phyloP scores from a whole-genome alignment of 2,797 vertebrate genomes.

The Schizopygopsis pylzovi region DNA sequence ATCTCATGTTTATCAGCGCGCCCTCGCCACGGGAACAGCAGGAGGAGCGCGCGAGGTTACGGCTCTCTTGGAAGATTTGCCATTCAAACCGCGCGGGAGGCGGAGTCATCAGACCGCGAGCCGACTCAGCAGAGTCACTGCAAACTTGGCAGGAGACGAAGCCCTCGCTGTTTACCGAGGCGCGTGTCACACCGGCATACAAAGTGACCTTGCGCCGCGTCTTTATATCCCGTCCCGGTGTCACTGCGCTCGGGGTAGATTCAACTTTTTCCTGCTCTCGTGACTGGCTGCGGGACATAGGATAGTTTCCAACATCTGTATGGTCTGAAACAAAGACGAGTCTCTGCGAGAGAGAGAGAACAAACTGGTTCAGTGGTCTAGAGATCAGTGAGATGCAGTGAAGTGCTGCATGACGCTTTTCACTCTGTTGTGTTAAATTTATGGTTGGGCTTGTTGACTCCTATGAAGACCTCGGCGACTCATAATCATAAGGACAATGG shows the following conservation, averaged over 20 bases:
- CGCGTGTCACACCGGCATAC: slow-evolving; percentile 49
- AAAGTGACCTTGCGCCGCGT: slow-evolving; percentile 30
- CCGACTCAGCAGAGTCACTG: slow-evolving; percentile 42
- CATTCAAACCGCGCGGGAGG: slow-evolving; percentile 45
- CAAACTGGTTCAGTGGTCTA: slow-evolving; percentile 7
- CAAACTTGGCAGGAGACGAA: slow-evolving; percentile 45
- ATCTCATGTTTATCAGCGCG: background rate
- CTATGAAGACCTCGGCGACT: slow-evolving; percentile 66
- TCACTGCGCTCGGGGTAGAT: background rate
- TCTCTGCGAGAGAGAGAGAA: slow-evolving; percentile 5
- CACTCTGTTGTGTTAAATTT: slow-evolving; percentile 55
- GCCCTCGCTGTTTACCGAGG: slow-evolving; percentile 43
- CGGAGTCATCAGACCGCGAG: slow-evolving; percentile 15
- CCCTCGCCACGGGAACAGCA: slow-evolving; percentile 40
- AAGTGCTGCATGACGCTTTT: slow-evolving; percentile 11
- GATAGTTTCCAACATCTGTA: slow-evolving; percentile 61
- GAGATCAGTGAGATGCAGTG: slow-evolving; percentile 29
- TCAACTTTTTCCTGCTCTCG: background rate
- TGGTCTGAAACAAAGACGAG: slow-evolving; percentile 79
- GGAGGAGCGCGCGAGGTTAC: slow-evolving; percentile 53
- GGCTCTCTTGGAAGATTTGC: background rate
- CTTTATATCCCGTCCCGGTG: slow-evolving; percentile 23
- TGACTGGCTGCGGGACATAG: slow-evolving; percentile 19
- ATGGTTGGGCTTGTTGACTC: slow-evolving; percentile 61
- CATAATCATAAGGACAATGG: slow-evolving; percentile 75